These are phyloP conservation scores for Parnassius glacialis DNA, from an alignment of 2,888 invertebrate species.

Conservation along the genomic window DNA sequence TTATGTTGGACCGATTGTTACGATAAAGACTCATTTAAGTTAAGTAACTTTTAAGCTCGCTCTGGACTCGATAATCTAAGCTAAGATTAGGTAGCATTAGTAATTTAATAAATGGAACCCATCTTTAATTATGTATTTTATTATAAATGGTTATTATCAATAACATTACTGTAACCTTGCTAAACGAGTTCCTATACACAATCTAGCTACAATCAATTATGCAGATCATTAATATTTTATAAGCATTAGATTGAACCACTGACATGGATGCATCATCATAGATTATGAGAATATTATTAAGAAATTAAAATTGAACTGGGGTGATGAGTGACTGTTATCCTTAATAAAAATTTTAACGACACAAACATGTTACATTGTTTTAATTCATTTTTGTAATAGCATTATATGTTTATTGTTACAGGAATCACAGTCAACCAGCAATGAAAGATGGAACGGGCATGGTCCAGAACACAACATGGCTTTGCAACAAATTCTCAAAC, in stretches of 20 bases:
- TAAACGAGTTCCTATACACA: too few species aligned
- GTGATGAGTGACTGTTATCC: too few species aligned
- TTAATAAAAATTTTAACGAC: background rate
- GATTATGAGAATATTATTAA: too few species aligned
- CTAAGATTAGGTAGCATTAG: slow-evolving; percentile 48
- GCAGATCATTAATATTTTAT: too few species aligned
- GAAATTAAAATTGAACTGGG: too few species aligned
- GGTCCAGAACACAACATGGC: slow-evolving; percentile 95
- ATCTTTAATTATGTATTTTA: background rate
- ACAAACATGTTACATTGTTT: background rate
- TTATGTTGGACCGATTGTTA: slow-evolving; percentile 68
- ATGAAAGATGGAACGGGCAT: slow-evolving; percentile 94
- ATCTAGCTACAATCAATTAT: too few species aligned
- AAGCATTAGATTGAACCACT: too few species aligned
- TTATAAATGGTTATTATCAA: background rate
- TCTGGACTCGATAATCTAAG: slow-evolving; percentile 66
- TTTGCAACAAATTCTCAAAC: slow-evolving; percentile 94
- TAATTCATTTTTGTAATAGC: too few species aligned
- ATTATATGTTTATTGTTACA: slow-evolving; percentile 71
- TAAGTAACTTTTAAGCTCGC: slow-evolving; percentile 37
- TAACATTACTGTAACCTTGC: too few species aligned
- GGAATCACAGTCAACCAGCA: slow-evolving; percentile 90
- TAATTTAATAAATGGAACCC: slow-evolving; percentile 43
- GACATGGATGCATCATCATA: too few species aligned
- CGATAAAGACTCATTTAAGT: slow-evolving; percentile 68